Conservation (phyloP, 1,140 invertebrate species). For the Brachionus asplanchnoidis region DNA sequence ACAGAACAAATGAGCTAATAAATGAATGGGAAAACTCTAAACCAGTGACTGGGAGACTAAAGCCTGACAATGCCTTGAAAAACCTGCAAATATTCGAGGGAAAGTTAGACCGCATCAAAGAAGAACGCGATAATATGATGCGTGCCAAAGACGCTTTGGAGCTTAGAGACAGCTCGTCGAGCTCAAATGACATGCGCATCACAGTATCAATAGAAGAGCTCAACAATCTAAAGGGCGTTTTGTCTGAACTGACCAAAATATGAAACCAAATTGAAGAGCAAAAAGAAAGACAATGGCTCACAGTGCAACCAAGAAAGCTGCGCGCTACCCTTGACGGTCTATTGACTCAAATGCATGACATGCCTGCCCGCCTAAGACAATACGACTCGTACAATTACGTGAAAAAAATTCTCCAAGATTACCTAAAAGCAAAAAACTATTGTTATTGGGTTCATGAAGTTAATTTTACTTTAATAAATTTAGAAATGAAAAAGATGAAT, state of each 20-base stretch:
- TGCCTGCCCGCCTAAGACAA: slow-evolving; percentile 87
- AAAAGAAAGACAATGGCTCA: slow-evolving; percentile 94
- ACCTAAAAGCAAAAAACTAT: slow-evolving; percentile 96
- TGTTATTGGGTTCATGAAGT: too few species aligned
- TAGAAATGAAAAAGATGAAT: too few species aligned
- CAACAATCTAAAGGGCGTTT: slow-evolving; percentile 65
- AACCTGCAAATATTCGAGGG: slow-evolving; percentile 85
- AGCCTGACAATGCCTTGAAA: slow-evolving; percentile 87
- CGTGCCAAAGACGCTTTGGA: slow-evolving; percentile 97
- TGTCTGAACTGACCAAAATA: slow-evolving; percentile 87
- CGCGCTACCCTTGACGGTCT: slow-evolving; percentile 85
- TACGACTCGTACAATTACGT: slow-evolving; percentile 97
- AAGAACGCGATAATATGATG: slow-evolving; percentile 92
- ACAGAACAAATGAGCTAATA: slow-evolving; percentile 82
- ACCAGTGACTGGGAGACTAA: slow-evolving; percentile 72
- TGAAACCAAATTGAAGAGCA: slow-evolving; percentile 97
- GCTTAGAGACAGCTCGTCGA: slow-evolving; percentile 68
- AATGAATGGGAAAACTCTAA: slow-evolving; percentile 94
- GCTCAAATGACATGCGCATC: slow-evolving; percentile 74
- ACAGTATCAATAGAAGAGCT: slow-evolving; percentile 85
- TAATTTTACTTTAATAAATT: too few species aligned
- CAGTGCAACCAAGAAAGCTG: slow-evolving; percentile 93
- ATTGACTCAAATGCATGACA: slow-evolving; percentile 84
- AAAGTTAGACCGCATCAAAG: slow-evolving; percentile 86
- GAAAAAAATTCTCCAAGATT: slow-evolving; percentile 85